Conservation (phyloP, 2,888 invertebrate species). For the Notodonta ziczac region DNA sequence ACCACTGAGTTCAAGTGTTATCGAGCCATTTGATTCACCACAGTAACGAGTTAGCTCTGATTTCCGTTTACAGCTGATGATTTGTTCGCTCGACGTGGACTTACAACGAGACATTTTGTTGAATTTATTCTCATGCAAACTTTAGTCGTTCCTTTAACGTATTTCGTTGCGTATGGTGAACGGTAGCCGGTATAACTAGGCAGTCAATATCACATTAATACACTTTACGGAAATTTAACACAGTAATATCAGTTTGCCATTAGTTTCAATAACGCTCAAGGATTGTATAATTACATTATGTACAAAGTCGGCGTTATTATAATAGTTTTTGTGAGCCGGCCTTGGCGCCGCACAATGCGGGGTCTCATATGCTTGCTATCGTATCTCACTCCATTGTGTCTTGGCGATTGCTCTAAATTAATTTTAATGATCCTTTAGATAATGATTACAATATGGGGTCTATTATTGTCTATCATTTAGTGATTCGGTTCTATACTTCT, state of each 20-base stretch:
- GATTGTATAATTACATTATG: conserved; percentile 9
- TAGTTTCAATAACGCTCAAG: conserved; percentile 6
- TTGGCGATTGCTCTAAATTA: conserved; percentile 12
- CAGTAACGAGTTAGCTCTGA: conserved; percentile 42
- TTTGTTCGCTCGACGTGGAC: conserved; percentile 14
- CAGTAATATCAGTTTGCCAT: conserved; percentile 9
- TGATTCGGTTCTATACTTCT: neutral
- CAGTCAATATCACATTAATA: neutral
- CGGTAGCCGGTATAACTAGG: neutral
- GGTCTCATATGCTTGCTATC: conserved; percentile 14
- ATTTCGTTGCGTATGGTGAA: too few relatives aligned
- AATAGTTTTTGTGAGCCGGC: conserved; percentile 25
- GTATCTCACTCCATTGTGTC: conserved; percentile 14
- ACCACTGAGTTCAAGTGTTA: conserved; percentile 40
- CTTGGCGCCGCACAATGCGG: conserved; percentile 33
- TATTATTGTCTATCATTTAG: too few relatives aligned
- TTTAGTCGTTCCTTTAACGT: neutral
- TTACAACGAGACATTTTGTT: neutral
- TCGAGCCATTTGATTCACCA: conserved; percentile 40
- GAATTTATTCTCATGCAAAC: too few relatives aligned
- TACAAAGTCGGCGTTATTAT: conserved; percentile 15
- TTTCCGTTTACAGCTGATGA: conserved; percentile 44
- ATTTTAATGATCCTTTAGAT: neutral
- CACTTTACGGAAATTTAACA: neutral
- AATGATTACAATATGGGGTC: too few relatives aligned